Evolutionary conservation across 1,140 invertebrate species (phyloP).

Genomic region (Zelostemma sp.): DNA sequence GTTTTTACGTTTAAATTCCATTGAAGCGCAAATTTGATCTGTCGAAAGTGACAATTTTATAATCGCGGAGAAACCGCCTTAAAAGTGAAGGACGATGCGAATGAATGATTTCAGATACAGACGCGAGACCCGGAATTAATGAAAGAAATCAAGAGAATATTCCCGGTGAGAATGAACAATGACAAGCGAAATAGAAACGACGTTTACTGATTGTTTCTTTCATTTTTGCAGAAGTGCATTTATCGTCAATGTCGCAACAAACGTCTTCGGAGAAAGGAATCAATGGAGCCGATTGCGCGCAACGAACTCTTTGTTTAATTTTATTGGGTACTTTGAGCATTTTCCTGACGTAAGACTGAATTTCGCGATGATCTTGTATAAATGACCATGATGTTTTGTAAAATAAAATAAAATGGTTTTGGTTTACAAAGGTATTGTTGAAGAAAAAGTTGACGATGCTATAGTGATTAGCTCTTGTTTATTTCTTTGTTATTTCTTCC

Average conservation of each 20-base stretch:
- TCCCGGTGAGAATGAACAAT: not conserved
- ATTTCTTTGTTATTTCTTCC: constrained; percentile 24
- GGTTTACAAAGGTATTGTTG: too few relatives aligned
- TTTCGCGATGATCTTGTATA: not conserved
- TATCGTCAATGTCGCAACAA: constrained; percentile 50
- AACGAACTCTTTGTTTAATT: not conserved
- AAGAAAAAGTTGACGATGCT: too few relatives aligned
- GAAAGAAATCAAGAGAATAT: not conserved
- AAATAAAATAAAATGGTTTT: not conserved
- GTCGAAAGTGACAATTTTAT: not conserved
- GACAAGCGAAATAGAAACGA: not conserved
- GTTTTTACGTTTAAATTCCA: too few relatives aligned
- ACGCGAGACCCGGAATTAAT: not conserved
- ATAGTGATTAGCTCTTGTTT: not conserved
- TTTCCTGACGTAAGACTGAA: not conserved
- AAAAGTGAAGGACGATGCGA: not conserved
- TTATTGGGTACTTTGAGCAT: not conserved
- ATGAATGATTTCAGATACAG: not conserved
- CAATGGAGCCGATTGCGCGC: constrained; percentile 12
- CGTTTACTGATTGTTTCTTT: not conserved
- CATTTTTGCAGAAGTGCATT: constrained; percentile 44
- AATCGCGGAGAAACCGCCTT: too few relatives aligned
- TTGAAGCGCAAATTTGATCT: not conserved
- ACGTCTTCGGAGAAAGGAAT: constrained; percentile 21
- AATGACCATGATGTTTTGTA: not conserved